Evolutionary conservation across 64 coral and sea anemone species (phyloP).

Genomic region (Stichodactyla mertensii): DNA sequence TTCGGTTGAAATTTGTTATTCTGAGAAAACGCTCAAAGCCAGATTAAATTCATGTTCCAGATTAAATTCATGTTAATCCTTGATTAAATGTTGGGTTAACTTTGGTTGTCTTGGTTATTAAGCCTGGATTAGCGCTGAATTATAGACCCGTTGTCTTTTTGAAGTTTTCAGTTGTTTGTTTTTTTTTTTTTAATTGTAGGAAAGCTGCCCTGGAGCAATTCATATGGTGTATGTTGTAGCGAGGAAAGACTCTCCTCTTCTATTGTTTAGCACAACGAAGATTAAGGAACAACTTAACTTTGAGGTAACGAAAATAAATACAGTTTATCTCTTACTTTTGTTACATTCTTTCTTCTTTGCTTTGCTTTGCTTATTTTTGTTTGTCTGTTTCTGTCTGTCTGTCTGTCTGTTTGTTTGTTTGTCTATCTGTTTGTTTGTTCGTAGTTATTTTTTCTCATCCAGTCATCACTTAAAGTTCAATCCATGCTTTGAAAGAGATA

Average conservation of each 20-base stretch:
- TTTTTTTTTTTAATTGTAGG: conserved; percentile 33
- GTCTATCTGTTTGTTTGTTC: no score
- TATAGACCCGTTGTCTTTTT: not conserved
- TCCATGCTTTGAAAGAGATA: no score
- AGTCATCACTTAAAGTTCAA: no score
- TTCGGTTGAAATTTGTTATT: no score
- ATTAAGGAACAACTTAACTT: conserved; percentile 98
- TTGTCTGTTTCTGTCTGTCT: not conserved
- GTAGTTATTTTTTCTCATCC: no score
- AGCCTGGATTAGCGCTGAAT: no score
- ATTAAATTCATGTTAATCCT: no score
- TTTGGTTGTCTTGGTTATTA: no score
- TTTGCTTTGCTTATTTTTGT: not conserved
- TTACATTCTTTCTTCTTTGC: not conserved
- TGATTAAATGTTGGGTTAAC: no score
- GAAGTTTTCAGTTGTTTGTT: not conserved
- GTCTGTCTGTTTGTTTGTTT: not conserved
- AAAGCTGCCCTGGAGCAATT: conserved; percentile 82
- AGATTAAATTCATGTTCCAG: no score
- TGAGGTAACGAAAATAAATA: conserved; percentile 60
- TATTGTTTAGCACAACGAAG: conserved; percentile 90
- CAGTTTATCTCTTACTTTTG: not conserved
- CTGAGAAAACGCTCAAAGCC: no score
- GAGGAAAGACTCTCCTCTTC: conserved; percentile 85
- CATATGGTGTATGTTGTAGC: conserved; percentile 91